phyloP scores from a whole-genome alignment of 2,888 invertebrate genomes.

The Eubasilissa splendida region DNA sequence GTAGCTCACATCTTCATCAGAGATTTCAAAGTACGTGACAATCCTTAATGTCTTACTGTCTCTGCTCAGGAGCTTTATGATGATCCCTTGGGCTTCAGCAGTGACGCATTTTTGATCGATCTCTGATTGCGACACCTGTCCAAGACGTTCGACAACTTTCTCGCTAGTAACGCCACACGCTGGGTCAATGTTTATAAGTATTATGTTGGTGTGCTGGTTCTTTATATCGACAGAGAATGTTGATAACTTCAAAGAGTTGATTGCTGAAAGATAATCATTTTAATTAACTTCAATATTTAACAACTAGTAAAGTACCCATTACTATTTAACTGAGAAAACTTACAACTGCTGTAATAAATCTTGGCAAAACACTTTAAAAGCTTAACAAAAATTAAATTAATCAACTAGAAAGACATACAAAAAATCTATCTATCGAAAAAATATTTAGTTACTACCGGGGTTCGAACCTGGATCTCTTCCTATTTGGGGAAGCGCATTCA shows the following conservation, averaged over 20 bases:
- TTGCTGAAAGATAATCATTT: conserved; percentile 66
- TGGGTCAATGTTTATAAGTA: conserved; percentile 76
- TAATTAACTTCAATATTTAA: not conserved
- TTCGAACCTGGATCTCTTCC: no score
- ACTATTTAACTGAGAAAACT: no score
- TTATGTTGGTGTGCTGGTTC: conserved; percentile 82
- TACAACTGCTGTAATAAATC: no score
- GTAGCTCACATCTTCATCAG: conserved; percentile 77
- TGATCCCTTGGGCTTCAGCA: conserved; percentile 64
- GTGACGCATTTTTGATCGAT: conserved; percentile 70
- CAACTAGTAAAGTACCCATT: no score
- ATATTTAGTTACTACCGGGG: no score
- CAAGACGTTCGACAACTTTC: conserved; percentile 72
- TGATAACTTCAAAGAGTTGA: conserved; percentile 75
- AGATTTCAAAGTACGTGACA: conserved; percentile 81
- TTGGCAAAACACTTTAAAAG: no score
- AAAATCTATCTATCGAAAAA: no score
- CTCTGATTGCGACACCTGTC: conserved; percentile 66
- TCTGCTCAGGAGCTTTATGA: conserved; percentile 76
- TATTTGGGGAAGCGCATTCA: no score
- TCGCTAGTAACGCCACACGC: conserved; percentile 71
- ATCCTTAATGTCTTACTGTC: conserved; percentile 76
- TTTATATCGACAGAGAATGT: conserved; percentile 76
- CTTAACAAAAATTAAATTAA: no score
- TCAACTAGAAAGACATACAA: no score